phyloP scores from a whole-genome alignment of 2,797 vertebrate genomes.

The Hirundo rustica region DNA sequence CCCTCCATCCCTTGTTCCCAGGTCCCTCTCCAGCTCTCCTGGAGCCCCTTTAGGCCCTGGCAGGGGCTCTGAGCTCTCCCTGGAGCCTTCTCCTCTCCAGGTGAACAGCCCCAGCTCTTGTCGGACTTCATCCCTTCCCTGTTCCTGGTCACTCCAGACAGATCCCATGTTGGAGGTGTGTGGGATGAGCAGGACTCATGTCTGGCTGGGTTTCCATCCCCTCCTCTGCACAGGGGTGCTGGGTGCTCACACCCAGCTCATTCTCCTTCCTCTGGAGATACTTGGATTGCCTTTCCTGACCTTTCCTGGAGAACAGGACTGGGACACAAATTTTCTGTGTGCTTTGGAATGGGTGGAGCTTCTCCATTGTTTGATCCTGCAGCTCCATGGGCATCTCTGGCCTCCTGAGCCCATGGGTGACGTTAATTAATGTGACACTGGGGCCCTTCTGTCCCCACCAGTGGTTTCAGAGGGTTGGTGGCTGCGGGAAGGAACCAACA shows the following conservation, averaged over 20 bases:
- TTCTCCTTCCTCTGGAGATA: neutral
- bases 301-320: neutral
- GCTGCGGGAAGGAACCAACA: neutral
- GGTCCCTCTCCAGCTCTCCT: neutral
- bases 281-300: neutral
- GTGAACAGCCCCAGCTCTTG: neutral
- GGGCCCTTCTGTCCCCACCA: neutral
- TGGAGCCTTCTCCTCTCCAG: neutral
- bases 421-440: fast-evolving
- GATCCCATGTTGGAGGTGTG: no score
- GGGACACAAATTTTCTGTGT: fast-evolving
- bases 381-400: neutral
- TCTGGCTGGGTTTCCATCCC: neutral
- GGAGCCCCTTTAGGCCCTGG: neutral
- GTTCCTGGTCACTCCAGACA: no score
- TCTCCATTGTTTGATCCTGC: neutral
- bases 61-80: neutral
- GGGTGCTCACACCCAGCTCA: neutral
- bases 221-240: neutral
- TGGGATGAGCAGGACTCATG: neutral
- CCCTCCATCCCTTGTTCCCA: neutral
- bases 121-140: neutral
- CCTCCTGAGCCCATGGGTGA: neutral
- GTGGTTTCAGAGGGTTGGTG: neutral
- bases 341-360: neutral